Evolutionary conservation across 2,113 vertebrate genomes (phyloP), one percentile per base, ranked within the genome.

Genomic region (Petrocephalus microphthalmus): DNA sequence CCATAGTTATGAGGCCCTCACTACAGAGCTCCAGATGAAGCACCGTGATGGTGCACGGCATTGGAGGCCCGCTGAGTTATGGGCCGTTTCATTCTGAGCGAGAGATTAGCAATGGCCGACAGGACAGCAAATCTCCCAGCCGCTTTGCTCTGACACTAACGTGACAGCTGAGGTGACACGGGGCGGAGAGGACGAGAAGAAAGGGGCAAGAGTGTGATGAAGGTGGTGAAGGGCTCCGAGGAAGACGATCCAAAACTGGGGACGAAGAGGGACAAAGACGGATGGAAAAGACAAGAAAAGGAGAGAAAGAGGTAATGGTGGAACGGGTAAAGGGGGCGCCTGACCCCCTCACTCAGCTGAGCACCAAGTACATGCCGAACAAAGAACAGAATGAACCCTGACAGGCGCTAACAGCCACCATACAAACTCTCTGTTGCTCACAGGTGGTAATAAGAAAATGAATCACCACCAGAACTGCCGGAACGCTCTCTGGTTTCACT

Each of bases 121-220:
- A 78, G 25, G 53, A 74, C 22, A 1, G 10, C n/a, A 25, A 42
- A n/a, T 47, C 29, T 17, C 37, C n/a, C 19, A 37, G 42, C 42
- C 3, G 42, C 42, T 42, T 42, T 42, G 42, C 42, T 42, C 42
- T 42, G 37, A 47, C 37, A 67, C n/a, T 47, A 17, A 52, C 5
- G 25, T 20, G 45, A 91, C 92, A 92, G 92, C 92, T 93, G 93
- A 94, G 94, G 92, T 92, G 92, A 92, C 90, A 92, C 89, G 20
- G 57, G 8, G 88, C 89, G 89, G 90, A 93, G 91, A 92, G 91
- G 49, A 60, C 45, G 10, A 25, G 49, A 29, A 37, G 83, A 81
- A 71, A n/a, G 49, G 22, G 82, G 2, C 19, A 20, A 17, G 88
- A 84, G 89, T 91, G 89, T 91, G 90, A 90, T 25, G 33, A 91